Evolutionary conservation across 2,113 vertebrate species (phyloP), one percentile per base, ranked within the genome.

Genomic region (Syngnathus scovelli): DNA sequence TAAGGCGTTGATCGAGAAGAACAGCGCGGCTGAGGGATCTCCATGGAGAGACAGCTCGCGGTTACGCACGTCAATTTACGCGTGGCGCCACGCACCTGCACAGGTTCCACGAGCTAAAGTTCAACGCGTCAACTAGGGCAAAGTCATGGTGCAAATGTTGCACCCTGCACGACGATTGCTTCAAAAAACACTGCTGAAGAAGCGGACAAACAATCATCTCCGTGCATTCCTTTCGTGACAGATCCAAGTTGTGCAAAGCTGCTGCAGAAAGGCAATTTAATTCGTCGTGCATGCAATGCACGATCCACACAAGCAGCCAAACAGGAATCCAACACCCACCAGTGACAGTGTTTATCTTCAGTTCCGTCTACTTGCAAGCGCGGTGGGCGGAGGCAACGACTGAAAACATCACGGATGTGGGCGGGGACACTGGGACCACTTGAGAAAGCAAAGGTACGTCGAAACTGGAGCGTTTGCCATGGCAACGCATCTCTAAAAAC

Each of bases 221-320:
- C 67, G 60, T 59, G 67, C 81, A 84, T 83, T 83, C 78, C 79
- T 71, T 33, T 62, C 39, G 65, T 10, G 67, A 61, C 41, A 69
- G 44, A 76, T 58, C 64, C 61, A 87, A 90, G 87, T 90, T 89
- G 66, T 51, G 62, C 80, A 73, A 71, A 69, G 70, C 38, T 7
- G 49, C 27, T 33, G 27, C 27, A 33, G 27, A 33, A 33, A 33
- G 27, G 27, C 36, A 6, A 15, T 12, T 3, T 36, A 15, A 61
- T 10, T 6, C 59, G 59, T 23, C 52, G 21, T 55, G 52, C 52
- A 55, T 11, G 78, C 63, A 74, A 66, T 43, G 0, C 9, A 4
- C 1, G 1, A 68, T 11, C 48, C 61, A 58, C 65, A 43, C 46
- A 54, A 19, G 23, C 43, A 68, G 27, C 27, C 27, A 33, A 33